These are phyloP conservation scores for Marmota monax DNA, from an alignment of 2,113 vertebrate species.

Conservation along the genomic window DNA sequence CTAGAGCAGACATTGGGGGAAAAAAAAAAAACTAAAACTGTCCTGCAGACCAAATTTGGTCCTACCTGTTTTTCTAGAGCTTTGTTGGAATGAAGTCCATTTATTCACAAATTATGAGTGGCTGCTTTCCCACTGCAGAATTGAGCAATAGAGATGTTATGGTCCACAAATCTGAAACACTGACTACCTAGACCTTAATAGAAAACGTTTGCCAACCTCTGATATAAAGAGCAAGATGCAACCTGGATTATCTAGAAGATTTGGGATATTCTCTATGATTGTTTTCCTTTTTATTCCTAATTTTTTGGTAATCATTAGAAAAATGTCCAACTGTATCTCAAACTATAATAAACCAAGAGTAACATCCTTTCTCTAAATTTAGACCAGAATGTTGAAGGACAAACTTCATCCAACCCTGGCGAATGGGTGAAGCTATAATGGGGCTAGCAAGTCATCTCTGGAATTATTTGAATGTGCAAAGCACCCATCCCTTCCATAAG, in stretches of 20 bases:
- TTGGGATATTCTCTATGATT: not conserved
- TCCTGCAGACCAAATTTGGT: not conserved
- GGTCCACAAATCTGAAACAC: not conserved
- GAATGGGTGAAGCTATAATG: not conserved
- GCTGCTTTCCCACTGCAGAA: not conserved
- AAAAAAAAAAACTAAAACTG: not conserved
- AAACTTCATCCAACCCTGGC: not conserved
- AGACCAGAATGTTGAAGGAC: not conserved
- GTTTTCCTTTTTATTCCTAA: conserved; percentile 29
- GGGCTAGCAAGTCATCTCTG: not conserved
- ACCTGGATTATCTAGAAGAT: not conserved
- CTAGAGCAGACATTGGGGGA: not conserved
- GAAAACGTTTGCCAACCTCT: not conserved
- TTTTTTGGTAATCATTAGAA: not conserved
- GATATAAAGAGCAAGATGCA: not conserved
- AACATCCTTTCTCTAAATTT: not conserved
- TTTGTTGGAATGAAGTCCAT: not conserved
- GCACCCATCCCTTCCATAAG: not conserved
- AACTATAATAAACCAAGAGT: not conserved
- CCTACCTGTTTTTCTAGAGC: not conserved
- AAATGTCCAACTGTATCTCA: not conserved
- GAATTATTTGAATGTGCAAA: not conserved
- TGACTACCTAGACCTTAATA: not conserved
- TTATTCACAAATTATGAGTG: not conserved
- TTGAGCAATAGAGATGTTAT: not conserved